These are phyloP conservation scores for Lepas anatifera DNA, from an alignment of 2,888 invertebrate genomes.

Conservation along the genomic window DNA sequence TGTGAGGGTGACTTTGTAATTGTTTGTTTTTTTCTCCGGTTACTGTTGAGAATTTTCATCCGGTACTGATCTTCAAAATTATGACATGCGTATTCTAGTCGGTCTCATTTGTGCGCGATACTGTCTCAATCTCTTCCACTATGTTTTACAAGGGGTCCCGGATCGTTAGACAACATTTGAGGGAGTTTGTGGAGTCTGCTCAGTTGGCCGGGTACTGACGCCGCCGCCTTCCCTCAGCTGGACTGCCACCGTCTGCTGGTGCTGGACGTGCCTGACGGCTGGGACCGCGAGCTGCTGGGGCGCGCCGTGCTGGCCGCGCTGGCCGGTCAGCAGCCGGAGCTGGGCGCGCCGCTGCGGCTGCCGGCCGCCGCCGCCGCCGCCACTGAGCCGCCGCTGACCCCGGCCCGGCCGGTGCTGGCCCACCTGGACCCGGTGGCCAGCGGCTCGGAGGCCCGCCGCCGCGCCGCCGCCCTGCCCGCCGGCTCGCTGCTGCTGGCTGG, in stretches of 20 bases:
- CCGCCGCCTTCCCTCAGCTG: background rate
- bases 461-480: background rate
- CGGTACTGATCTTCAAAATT: too few species aligned
- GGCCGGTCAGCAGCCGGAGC: background rate
- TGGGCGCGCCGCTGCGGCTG: background rate
- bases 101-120: too few species aligned
- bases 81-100: too few species aligned
- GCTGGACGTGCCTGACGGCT: conserved; percentile 1
- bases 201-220: too few species aligned
- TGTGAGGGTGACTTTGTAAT: too few species aligned
- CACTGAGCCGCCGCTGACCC: background rate
- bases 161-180: too few species aligned
- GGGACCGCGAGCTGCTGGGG: background rate
- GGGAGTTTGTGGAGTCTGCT: too few species aligned
- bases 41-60: too few species aligned
- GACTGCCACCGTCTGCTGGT: background rate
- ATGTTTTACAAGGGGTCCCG: too few species aligned
- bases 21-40: too few species aligned
- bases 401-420: background rate
- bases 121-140: too few species aligned
- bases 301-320: conserved; percentile 7
- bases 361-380: background rate
- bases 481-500: background rate
- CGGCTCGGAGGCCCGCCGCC: background rate
- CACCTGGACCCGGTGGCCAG: background rate